Evolutionary conservation across 2,888 invertebrate genomes (phyloP).

Genomic region (Napeogenes inachia): DNA sequence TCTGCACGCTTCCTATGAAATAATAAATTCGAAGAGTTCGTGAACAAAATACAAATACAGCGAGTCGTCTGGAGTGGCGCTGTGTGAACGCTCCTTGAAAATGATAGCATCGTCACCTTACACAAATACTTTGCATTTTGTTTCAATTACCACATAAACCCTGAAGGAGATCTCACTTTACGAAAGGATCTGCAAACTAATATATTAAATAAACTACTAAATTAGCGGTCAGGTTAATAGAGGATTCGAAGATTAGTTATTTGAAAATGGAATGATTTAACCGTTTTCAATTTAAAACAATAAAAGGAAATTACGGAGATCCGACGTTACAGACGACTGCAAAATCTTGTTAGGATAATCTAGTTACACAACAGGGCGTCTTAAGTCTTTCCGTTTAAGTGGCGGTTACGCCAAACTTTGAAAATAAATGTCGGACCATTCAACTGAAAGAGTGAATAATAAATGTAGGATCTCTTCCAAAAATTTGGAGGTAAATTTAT

Average conservation of each 20-base stretch:
- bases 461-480: conserved; percentile 55
- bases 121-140: conserved; percentile 44
- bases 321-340: conserved; percentile 33
- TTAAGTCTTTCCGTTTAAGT: conserved; percentile 49
- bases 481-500: conserved; percentile 20
- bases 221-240: conserved; percentile 8
- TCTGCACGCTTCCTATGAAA: conserved; percentile 58
- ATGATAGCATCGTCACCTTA: conserved; percentile 53
- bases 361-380: conserved; percentile 48
- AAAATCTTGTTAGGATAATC: conserved; percentile 43
- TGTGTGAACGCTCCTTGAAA: conserved; percentile 58
- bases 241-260: conserved; percentile 5
- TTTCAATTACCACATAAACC: conserved; percentile 36
- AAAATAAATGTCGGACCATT: conserved; percentile 63
- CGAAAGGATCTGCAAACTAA: conserved; percentile 24
- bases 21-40: conserved; percentile 72
- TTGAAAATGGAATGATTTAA: conserved; percentile 17
- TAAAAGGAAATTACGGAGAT: conserved; percentile 25
- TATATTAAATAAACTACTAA: conserved; percentile 22
- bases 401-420: conserved; percentile 59
- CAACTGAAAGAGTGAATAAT: conserved; percentile 58
- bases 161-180: conserved; percentile 24
- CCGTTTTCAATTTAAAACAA: conserved; percentile 22
- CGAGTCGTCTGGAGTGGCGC: conserved; percentile 53
- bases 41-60: conserved; percentile 71